phyloP scores from a whole-genome alignment of 2,113 vertebrate genomes.

The Galeopterus variegatus region DNA sequence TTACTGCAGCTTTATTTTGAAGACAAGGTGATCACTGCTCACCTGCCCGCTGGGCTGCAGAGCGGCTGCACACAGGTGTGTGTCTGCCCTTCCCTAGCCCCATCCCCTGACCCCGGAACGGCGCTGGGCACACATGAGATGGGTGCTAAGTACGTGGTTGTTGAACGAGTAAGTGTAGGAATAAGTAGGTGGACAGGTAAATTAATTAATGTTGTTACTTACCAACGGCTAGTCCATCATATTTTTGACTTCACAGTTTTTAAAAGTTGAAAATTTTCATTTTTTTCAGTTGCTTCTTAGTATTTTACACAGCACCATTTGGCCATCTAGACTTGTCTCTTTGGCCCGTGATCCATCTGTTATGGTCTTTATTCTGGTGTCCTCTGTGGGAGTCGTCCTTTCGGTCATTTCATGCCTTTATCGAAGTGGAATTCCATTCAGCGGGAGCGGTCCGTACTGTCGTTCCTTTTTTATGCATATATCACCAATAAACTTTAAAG shows the following conservation, averaged over 20 bases:
- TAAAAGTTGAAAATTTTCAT: neutral
- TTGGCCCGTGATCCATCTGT: neutral
- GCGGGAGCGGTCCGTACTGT: neutral
- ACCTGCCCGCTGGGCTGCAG: neutral
- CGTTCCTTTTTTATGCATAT: too few relatives aligned
- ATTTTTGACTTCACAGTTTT: neutral
- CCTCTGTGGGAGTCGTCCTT: neutral
- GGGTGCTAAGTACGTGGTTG: neutral
- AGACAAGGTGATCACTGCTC: too few relatives aligned
- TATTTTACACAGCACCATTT: neutral
- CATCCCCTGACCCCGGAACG: rapidly evolving
- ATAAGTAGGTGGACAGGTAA: neutral
- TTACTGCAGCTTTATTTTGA: rapidly evolving
- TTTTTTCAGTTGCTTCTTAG: neutral
- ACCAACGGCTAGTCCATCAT: neutral
- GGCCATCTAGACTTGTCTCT: neutral
- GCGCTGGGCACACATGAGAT: too few relatives aligned
- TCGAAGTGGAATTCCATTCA: neutral
- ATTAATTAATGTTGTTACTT: neutral
- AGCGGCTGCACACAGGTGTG: neutral
- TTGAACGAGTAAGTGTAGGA: neutral
- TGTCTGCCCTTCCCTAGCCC: rapidly evolving
- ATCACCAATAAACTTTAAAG: too few relatives aligned
- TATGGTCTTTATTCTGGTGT: neutral
- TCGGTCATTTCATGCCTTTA: neutral